A percentile compares a stretch with the other conserved stretches of the same genome.
phyloP scores from a whole-genome alignment of 1,140 invertebrate species.

The Geopemphigus sp. region DNA sequence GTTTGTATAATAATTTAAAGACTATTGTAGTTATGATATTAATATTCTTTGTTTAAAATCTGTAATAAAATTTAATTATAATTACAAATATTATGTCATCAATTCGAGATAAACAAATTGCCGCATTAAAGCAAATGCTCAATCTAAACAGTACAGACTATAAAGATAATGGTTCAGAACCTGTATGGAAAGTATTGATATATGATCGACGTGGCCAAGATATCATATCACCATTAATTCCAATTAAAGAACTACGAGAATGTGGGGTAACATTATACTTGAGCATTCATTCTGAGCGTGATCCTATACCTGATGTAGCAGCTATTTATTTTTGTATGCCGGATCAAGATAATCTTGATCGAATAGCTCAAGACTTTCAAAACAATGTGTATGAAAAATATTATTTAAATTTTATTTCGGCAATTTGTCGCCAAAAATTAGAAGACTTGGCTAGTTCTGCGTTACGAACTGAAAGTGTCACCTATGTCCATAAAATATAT shows the following conservation, averaged over 20 bases:
- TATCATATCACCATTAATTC: constrained; percentile 95
- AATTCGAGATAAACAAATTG: constrained; percentile 43
- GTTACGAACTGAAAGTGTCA: constrained; percentile 81
- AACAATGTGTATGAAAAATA: constrained; percentile 92
- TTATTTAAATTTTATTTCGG: constrained; percentile 97
- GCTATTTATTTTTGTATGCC: constrained; percentile 98
- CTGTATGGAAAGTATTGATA: constrained; percentile 92
- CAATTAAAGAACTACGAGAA: constrained; percentile 93
- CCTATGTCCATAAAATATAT: constrained; percentile 89
- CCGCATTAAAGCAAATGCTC: constrained; percentile 57
- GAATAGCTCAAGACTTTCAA: constrained; percentile 90
- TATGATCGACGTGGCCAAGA: constrained; percentile 96
- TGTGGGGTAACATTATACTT: constrained; percentile 96
- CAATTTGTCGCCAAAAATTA: constrained; percentile 88
- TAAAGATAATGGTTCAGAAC: constrained; percentile 74
- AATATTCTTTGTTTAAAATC: background rate
- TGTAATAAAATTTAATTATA: background rate
- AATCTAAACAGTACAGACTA: constrained; percentile 82
- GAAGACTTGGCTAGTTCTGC: constrained; percentile 94
- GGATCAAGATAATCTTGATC: constrained; percentile 92
- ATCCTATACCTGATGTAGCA: constrained; percentile 96
- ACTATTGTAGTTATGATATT: background rate
- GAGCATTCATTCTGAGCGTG: constrained; percentile 90
- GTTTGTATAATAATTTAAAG: background rate
- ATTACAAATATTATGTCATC: background rate